A percentile compares a stretch with the other conserved stretches of the same genome.
These are phyloP conservation scores for Eledona agricola DNA, from an alignment of 2,888 invertebrate species.

Conservation along the genomic window DNA sequence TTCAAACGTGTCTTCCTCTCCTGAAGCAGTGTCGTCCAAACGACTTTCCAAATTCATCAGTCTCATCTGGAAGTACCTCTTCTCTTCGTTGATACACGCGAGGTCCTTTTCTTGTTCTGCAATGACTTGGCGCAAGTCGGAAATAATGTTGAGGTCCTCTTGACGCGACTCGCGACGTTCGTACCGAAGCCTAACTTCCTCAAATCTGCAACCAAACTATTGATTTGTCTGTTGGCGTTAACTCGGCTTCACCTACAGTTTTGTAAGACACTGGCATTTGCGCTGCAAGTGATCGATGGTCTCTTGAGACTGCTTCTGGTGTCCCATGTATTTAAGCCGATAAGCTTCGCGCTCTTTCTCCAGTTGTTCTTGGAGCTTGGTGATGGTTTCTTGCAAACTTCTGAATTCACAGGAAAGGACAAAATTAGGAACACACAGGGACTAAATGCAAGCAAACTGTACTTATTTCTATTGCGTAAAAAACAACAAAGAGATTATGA, in stretches of 20 bases:
- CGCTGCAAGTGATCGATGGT: conserved; percentile 69
- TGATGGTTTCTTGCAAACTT: conserved; percentile 62
- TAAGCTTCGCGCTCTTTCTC: conserved; percentile 57
- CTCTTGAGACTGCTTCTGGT: conserved; percentile 64
- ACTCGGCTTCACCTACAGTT: conserved; percentile 66
- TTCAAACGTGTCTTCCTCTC: conserved; percentile 53
- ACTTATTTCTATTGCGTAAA: conserved; percentile 25
- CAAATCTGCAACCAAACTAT: conserved; percentile 63
- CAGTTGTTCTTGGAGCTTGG: conserved; percentile 54
- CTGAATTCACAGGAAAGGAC: conserved; percentile 55
- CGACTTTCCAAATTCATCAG: conserved; percentile 56
- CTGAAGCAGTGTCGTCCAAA: conserved; percentile 45
- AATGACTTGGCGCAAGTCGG: conserved; percentile 66
- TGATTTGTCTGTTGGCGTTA: neutral
- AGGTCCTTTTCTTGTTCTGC: conserved; percentile 69
- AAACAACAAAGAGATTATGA: conserved; percentile 36
- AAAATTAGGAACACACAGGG: conserved; percentile 40
- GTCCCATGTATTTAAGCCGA: conserved; percentile 57
- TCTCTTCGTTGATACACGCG: conserved; percentile 66
- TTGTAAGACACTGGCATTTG: conserved; percentile 69
- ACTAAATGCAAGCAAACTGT: conserved; percentile 35
- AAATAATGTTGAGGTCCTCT: conserved; percentile 67
- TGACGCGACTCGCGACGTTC: conserved; percentile 67
- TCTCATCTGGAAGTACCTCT: conserved; percentile 68
- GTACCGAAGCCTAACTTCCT: conserved; percentile 68